Percentiles rank a stretch among this genome's conserved stretches.
These are phyloP conservation scores for Notolabrus celidotus DNA, from an alignment of 2,797 vertebrate species.

Conservation along the genomic window DNA sequence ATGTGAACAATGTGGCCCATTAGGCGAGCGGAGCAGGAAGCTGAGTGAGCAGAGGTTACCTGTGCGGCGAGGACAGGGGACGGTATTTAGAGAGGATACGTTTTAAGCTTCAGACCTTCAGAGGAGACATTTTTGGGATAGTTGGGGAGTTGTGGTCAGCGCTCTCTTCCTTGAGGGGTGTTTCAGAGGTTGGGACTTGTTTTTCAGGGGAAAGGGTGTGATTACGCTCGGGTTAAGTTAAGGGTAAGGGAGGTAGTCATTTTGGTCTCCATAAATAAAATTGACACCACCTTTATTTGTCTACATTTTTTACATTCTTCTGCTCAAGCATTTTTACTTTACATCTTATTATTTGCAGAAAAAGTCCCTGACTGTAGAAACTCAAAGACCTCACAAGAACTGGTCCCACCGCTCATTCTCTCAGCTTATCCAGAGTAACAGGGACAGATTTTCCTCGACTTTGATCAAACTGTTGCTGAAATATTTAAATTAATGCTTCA, in stretches of 20 bases:
- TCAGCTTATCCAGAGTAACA: too few relatives aligned
- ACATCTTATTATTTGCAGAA: background rate
- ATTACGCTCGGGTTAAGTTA: conserved; percentile 39
- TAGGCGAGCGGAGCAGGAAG: conserved; percentile 10
- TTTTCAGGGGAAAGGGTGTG: conserved; percentile 35
- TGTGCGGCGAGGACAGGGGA: background rate
- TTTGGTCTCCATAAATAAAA: conserved; percentile 45
- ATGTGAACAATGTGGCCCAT: conserved; percentile 56
- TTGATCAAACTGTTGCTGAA: too few relatives aligned
- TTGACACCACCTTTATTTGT: conserved; percentile 29
- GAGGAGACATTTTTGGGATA: conserved; percentile 10
- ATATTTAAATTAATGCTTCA: too few relatives aligned
- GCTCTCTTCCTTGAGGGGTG: conserved; percentile 4
- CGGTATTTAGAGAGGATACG: background rate
- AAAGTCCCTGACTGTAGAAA: background rate
- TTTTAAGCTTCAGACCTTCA: conserved; percentile 17
- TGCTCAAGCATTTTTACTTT: background rate
- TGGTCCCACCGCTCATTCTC: too few relatives aligned
- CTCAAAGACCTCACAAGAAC: conserved; percentile 14
- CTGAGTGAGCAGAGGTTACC: conserved; percentile 16
- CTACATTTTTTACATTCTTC: conserved; percentile 10
- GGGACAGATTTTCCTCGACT: too few relatives aligned
- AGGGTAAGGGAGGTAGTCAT: conserved; percentile 30
- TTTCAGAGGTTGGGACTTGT: conserved; percentile 12
- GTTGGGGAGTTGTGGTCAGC: background rate